Evolutionary conservation across 2,888 invertebrate species (phyloP), one percentile per base, ranked within the genome.

Genomic region (Pediacus dermestoides): DNA sequence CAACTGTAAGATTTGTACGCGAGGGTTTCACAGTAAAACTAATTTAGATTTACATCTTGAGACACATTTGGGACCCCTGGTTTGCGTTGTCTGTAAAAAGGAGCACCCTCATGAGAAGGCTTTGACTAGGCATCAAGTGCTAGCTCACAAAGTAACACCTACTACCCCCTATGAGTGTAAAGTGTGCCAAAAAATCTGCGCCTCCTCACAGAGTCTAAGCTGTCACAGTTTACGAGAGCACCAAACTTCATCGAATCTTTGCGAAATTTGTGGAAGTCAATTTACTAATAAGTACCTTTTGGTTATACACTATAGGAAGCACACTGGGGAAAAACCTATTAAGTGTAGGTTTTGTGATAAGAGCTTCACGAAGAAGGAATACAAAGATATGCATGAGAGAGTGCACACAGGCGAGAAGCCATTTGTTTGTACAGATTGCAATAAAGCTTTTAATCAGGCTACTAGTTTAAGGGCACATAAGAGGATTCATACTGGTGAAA

Each of bases 361-460:
- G 37, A 50, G 55, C 9, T 58, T 62, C 16, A 55, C 57, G 1
- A 58, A 56, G 21, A 53, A 50, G 16, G 47, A 48, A 1, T 44
- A 50, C 21, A 50, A 45, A 22, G 47, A 48, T 2, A 45, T 76
- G 42, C 66, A 66, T 37, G 58, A 62, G 39, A 54, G 63, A 31
- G 62, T 60, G 34, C 76, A 76, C 42, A 74, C 71, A 1, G 76
- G 76, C 0, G 74, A 75, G 37, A 74, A 75, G 27, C 64, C 66
- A 10, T 61, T 58, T 30, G 50, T 55, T 12, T 67, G 67, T 33
- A 73, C 75, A 18, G 57, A 70, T 2, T 77, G 77, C 36, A 74
- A 74, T 0, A 76, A 76, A 44, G 66, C 68, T 0, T 60, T 76
- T n/a, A 62, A 68, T 1, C 71, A 64, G 15, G 61, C 57, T 7